Base-by-base conservation (phyloP, 35 echinoderm and acorn worm species). In the Strongylocentrotus purpuratus region DNA sequence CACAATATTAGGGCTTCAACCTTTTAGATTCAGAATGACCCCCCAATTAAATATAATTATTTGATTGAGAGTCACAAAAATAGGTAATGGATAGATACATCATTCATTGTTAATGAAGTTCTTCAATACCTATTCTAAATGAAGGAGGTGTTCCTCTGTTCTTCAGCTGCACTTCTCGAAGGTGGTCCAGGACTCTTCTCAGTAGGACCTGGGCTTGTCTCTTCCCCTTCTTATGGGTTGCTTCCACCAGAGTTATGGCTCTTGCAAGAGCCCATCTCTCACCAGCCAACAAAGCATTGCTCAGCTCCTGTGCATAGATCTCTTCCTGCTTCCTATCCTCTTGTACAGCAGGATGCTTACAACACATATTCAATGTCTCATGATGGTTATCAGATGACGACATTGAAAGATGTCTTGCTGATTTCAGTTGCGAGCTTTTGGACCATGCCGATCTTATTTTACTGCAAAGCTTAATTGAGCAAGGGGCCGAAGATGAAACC, bases 221-320 rank as follows among this genome's bases (percentile, higher is more conserved):
- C 33, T 95, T 96, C 48, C 97, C 97, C 60, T 50, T 86, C 15
- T 25, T 18, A 85, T 96, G 89, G 20, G 94, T 95, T 59, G 95
- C 95, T 89, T 99, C 98, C 6, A 98, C 97, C 7, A 99, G 86
- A 18, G 98, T 99, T 41, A 99, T 99, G n/a, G 96, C 95, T 88
- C 97, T 95, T 0, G 98, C 98, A 41, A 99, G 85, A 10, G 97
- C 96, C 61, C 94, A 94, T 95, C 98, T 97, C 47, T 99, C 95
- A n/a, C 94, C 95, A 12, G 46, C 15, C 32, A 99, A 46, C 25
- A 99, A 90, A 46, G 86, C 87, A 48, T 99, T 46, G 14, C 92
- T 94, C 48, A 99, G 65, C 17, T 94, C 33, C 33, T 58, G 48
- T 2, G 92, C 96, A 31, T 94, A 61, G 4, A 14, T 33, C 17